Evolutionary conservation across 1,140 invertebrate genomes (phyloP).

Genomic region (Nasonia longicornis): DNA sequence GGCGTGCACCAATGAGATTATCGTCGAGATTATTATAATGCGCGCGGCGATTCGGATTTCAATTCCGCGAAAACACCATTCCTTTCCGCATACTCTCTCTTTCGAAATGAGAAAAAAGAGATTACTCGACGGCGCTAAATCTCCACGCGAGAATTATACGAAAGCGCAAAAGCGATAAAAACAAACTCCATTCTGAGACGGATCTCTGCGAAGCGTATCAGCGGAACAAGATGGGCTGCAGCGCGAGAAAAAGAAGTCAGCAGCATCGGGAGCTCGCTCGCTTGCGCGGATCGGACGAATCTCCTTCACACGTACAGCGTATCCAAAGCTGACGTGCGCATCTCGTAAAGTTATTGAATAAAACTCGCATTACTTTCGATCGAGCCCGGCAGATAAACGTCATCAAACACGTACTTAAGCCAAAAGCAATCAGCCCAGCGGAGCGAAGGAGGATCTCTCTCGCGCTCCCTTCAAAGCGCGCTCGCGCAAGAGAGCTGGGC

Average conservation of each 20-base stretch:
- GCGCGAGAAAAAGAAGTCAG: too few species aligned
- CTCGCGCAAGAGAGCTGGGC: not conserved
- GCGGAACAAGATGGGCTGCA: not conserved
- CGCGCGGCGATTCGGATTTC: too few species aligned
- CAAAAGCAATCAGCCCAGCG: constrained; percentile 24
- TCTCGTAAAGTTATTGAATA: constrained; percentile 37
- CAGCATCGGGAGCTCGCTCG: not conserved
- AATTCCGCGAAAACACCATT: too few species aligned
- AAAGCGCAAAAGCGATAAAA: constrained; percentile 4
- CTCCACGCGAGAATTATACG: too few species aligned
- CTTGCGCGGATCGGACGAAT: not conserved
- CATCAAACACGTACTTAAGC: constrained; percentile 22
- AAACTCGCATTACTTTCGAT: constrained; percentile 18
- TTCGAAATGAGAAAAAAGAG: too few species aligned
- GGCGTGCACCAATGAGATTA: too few species aligned
- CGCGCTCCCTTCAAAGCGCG: not conserved
- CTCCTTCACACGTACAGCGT: not conserved
- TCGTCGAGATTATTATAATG: too few species aligned
- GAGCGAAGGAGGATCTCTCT: not conserved
- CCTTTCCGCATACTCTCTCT: too few species aligned
- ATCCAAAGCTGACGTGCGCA: not conserved
- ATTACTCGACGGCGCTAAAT: too few species aligned
- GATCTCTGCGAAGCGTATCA: not conserved
- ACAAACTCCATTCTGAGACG: not conserved
- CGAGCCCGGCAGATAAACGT: constrained; percentile 1